phyloP scores from a whole-genome alignment of 2,113 vertebrate genomes.

The Phrynosoma blainvillii region DNA sequence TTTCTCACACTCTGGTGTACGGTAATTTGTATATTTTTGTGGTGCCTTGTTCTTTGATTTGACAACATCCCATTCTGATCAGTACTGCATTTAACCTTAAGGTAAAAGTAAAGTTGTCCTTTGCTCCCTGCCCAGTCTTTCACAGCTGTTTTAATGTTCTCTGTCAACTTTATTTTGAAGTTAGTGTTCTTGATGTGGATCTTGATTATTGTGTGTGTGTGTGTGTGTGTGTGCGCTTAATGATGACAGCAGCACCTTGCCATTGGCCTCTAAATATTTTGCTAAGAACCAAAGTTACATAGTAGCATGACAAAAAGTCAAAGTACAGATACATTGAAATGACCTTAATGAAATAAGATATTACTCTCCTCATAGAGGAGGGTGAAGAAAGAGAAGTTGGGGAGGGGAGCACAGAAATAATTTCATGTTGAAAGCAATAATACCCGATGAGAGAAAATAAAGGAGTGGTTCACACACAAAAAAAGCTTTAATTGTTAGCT shows the following conservation, averaged over 20 bases:
- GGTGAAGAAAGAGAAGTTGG: neutral
- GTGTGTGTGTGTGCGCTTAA: neutral
- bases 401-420: neutral
- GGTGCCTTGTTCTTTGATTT: neutral
- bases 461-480: neutral
- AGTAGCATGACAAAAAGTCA: conserved; percentile 10
- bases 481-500: neutral
- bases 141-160: neutral
- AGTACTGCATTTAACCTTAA: neutral
- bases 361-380: too few species aligned
- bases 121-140: neutral
- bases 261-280: conserved; percentile 23
- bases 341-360: conserved; percentile 22
- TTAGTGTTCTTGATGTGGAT: neutral
- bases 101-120: neutral
- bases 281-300: conserved; percentile 27
- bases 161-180: neutral
- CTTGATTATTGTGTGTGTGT: neutral
- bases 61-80: neutral
- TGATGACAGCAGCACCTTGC: neutral
- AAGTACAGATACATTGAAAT: conserved; percentile 39
- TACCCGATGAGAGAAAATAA: neutral
- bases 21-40: neutral
- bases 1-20: too few species aligned
- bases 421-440: neutral